These are phyloP conservation scores for Phyllotreta cruciferae DNA, from an alignment of 2,888 invertebrate species.

Conservation along the genomic window DNA sequence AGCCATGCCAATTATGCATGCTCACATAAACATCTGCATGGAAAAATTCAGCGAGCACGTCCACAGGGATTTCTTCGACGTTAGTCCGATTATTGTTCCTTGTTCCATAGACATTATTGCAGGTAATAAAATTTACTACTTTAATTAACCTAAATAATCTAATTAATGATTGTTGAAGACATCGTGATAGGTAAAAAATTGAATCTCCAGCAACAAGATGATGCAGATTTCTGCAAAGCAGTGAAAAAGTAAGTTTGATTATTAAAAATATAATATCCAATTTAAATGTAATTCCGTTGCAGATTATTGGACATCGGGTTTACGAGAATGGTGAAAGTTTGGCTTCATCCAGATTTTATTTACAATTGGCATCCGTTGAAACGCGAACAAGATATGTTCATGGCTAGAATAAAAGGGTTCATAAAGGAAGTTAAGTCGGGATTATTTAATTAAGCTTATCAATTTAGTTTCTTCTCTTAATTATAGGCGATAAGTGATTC, in stretches of 20 bases:
- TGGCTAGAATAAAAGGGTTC: constrained; percentile 26
- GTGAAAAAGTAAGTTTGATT: constrained; percentile 35
- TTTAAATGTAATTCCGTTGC: constrained; percentile 24
- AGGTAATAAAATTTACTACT: constrained; percentile 35
- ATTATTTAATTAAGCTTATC: not conserved
- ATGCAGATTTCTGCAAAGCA: constrained; percentile 36
- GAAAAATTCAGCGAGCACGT: constrained; percentile 37
- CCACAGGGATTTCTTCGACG: constrained; percentile 41
- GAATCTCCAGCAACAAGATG: constrained; percentile 31
- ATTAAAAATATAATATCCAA: not conserved
- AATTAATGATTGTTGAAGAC: constrained; percentile 39
- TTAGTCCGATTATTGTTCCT: constrained; percentile 36
- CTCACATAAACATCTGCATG: constrained; percentile 40
- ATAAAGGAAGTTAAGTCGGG: constrained; percentile 32
- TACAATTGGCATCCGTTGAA: constrained; percentile 40
- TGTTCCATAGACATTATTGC: constrained; percentile 43
- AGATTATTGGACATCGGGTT: constrained; percentile 44
- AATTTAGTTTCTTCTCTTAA: not conserved
- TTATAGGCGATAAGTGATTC: constrained; percentile 38
- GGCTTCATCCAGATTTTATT: constrained; percentile 44
- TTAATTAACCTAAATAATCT: not conserved
- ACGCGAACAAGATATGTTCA: constrained; percentile 30
- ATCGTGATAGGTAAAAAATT: constrained; percentile 39
- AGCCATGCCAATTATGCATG: constrained; percentile 33
- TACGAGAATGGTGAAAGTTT: constrained; percentile 44